Evolutionary conservation across 2,113 vertebrate genomes (phyloP), one percentile per base, ranked within the genome.

Genomic region (Elephas maximus): DNA sequence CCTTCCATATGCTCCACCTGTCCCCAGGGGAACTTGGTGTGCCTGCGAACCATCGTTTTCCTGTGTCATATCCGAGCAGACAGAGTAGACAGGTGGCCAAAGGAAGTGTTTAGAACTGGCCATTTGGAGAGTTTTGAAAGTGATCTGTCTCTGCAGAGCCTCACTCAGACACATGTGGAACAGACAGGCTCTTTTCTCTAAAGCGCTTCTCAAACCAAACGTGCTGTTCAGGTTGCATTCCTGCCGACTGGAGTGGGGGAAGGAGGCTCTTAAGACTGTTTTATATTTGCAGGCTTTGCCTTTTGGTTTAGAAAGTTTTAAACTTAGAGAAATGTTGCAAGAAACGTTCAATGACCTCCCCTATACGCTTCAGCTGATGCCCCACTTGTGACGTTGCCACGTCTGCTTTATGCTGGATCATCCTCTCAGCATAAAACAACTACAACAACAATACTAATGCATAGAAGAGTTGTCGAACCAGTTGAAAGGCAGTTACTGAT

Each of bases 41-140:
- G 18, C 23, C 62, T 71, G 41, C 78, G 94, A 86, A 95, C 94
- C 45, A 89, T 85, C 53, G 79, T 51, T 90, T 95, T 88, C 82
- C 71, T 96, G 33, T 65, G 83, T 91, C 91, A 85, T 62, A 65
- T 48, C 89, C 90, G 62, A 88, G 53, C 33, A 8, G 28, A 45
- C 76, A 45, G 80, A 93, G 80, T 65, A 87, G 76, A 65, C 18
- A 76, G 8, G 48, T 6, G 9, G 33, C 79, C 74, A 60, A 41
- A 93, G 53, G 26, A 63, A 69, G 41, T 18, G 24, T 57, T 78
- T 30, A 51, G 57, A 92, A 88, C 51, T 63, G 41, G 84, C 48
- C 23, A 17, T 67, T 74, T 24, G 53, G 30, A 82, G 33, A 26
- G 21, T 88, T 80, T 83, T 76, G 20, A 88, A 92, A n/a, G 45